A percentile compares a stretch with the other conserved stretches of the same genome.
Conservation (phyloP, 2,888 invertebrate species). For the Melipona beecheii region DNA sequence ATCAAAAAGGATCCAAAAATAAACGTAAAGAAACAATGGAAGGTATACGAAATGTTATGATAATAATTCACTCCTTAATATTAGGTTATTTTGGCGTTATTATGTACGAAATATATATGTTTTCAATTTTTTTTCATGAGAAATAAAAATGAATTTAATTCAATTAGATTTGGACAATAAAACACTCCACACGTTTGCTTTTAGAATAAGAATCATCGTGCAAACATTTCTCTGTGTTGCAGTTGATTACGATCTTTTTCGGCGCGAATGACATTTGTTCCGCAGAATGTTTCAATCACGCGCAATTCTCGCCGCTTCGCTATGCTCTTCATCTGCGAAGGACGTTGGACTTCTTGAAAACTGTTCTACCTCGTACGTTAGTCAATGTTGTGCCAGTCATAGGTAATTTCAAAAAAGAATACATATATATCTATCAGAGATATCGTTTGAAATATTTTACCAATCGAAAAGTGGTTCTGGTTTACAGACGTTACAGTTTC, state of each 20-base stretch:
- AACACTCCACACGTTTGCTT: neutral
- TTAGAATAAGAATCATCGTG: neutral
- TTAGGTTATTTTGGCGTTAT: too few species aligned
- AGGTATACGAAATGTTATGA: slow-evolving; percentile 84
- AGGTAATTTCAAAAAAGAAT: slow-evolving; percentile 84
- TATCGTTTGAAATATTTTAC: neutral
- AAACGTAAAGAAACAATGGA: slow-evolving; percentile 88
- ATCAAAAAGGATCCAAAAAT: slow-evolving; percentile 87
- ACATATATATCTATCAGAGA: neutral
- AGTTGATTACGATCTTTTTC: slow-evolving; percentile 89
- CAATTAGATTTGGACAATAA: neutral
- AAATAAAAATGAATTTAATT: too few species aligned
- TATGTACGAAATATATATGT: too few species aligned
- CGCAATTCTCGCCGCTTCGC: slow-evolving; percentile 86
- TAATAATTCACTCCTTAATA: neutral
- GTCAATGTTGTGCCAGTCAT: slow-evolving; percentile 90
- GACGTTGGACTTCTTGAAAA: slow-evolving; percentile 89
- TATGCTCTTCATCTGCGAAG: slow-evolving; percentile 87
- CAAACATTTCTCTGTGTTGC: slow-evolving; percentile 27
- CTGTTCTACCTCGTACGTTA: slow-evolving; percentile 88
- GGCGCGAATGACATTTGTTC: slow-evolving; percentile 92
- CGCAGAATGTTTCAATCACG: slow-evolving; percentile 86
- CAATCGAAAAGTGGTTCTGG: neutral
- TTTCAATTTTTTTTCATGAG: too few species aligned
- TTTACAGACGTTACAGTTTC: slow-evolving; percentile 89